A percentile compares a stretch with the other conserved stretches of the same genome.
Conservation (phyloP, 1,140 invertebrate species). For the Hestina assimilis region DNA sequence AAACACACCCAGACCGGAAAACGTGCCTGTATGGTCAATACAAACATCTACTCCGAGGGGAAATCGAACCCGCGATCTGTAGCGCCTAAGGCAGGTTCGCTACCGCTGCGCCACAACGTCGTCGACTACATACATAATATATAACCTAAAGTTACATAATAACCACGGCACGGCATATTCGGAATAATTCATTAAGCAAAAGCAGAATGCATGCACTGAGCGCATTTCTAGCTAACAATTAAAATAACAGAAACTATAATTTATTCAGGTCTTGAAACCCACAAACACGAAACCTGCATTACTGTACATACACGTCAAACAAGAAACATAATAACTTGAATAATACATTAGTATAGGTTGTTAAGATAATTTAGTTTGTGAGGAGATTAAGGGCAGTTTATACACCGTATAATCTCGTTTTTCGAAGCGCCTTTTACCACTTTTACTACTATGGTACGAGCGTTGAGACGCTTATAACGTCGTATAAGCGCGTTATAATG, state of each 20-base stretch:
- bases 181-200: background rate
- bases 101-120: too few relatives aligned
- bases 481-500: too few relatives aligned
- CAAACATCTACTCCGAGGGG: too few relatives aligned
- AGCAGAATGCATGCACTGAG: background rate
- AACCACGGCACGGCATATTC: background rate
- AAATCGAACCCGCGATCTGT: too few relatives aligned
- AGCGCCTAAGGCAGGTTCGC: too few relatives aligned
- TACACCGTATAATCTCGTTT: background rate
- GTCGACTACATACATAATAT: background rate
- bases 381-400: background rate
- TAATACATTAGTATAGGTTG: background rate
- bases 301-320: background rate
- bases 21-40: too few relatives aligned
- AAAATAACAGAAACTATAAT: background rate
- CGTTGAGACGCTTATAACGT: too few relatives aligned
- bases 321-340: background rate
- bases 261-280: background rate
- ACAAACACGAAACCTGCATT: background rate
- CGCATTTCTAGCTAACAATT: background rate
- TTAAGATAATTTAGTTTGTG: background rate
- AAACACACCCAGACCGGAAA: too few relatives aligned
- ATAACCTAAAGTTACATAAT: background rate
- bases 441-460: too few relatives aligned
- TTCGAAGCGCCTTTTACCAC: background rate